These are phyloP conservation scores for Marronus borbonicus DNA, from an alignment of 2,888 invertebrate species.

Conservation along the genomic window DNA sequence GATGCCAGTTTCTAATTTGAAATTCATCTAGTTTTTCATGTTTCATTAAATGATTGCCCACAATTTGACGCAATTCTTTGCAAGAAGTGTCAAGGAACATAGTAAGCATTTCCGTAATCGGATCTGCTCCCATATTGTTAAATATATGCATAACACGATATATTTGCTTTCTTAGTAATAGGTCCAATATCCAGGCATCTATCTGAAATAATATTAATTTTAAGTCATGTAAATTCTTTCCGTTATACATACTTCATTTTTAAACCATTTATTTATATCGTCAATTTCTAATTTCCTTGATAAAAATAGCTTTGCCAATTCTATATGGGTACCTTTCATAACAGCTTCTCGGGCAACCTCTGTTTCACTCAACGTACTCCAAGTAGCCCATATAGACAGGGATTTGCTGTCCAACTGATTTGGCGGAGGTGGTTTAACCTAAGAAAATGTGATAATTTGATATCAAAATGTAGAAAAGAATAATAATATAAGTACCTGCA, in stretches of 20 bases:
- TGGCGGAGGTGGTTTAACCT: conserved; percentile 62
- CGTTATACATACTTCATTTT: conserved; percentile 71
- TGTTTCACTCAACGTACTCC: conserved; percentile 76
- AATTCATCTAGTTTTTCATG: conserved; percentile 66
- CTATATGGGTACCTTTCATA: conserved; percentile 77
- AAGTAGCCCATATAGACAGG: conserved; percentile 75
- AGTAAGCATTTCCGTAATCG: conserved; percentile 73
- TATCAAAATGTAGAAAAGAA: neutral
- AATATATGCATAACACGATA: conserved; percentile 78
- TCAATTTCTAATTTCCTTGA: conserved; percentile 72
- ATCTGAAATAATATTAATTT: conserved; percentile 71
- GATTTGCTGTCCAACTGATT: conserved; percentile 64
- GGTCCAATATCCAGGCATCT: conserved; percentile 76
- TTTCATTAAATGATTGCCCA: conserved; percentile 78
- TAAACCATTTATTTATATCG: conserved; percentile 74
- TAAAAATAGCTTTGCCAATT: conserved; percentile 75
- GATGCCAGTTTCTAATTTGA: conserved; percentile 68
- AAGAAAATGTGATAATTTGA: neutral
- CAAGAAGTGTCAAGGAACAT: conserved; percentile 76
- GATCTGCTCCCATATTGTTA: conserved; percentile 76
- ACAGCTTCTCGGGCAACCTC: conserved; percentile 81
- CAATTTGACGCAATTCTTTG: conserved; percentile 76
- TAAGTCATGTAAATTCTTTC: neutral
- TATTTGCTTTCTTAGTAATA: conserved; percentile 77
- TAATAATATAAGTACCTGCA: conserved; percentile 26